Percentiles rank a stretch among this genome's conserved stretches.
phyloP scores from a whole-genome alignment of 2,888 invertebrate species.

The Hirtodrosophila confusa region DNA sequence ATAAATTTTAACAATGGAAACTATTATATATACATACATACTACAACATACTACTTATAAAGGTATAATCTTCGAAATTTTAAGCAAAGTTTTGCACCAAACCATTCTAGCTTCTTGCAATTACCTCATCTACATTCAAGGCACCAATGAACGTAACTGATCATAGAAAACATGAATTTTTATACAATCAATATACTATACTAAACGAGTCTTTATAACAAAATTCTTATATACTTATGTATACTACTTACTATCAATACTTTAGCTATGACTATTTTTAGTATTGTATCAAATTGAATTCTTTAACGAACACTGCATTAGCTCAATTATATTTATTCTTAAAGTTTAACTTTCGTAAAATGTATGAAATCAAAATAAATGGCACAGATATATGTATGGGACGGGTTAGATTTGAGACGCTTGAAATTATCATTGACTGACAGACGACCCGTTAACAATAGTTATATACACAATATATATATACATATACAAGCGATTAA shows the following conservation, averaged over 20 bases:
- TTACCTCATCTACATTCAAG: slow-evolving; percentile 75
- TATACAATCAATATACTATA: slow-evolving; percentile 30
- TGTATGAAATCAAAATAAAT: slow-evolving; percentile 14
- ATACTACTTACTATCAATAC: slow-evolving; percentile 8
- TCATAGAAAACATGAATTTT: slow-evolving; percentile 49
- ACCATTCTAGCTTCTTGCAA: slow-evolving; percentile 72
- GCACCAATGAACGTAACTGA: slow-evolving; percentile 65
- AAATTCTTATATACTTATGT: slow-evolving; percentile 6
- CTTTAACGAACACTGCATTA: slow-evolving; percentile 39
- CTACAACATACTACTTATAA: background rate
- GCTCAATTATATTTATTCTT: slow-evolving; percentile 32
- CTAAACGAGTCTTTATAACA: slow-evolving; percentile 6
- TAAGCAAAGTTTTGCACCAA: slow-evolving; percentile 57
- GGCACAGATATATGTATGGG: slow-evolving; percentile 13
- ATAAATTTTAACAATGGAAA: slow-evolving; percentile 29
- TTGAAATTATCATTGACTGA: slow-evolving; percentile 41
- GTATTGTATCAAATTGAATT: slow-evolving; percentile 18
- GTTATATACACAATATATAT: slow-evolving; percentile 12
- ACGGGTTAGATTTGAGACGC: slow-evolving; percentile 5
- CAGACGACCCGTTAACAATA: slow-evolving; percentile 25
- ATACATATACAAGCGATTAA: slow-evolving; percentile 33
- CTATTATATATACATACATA: slow-evolving; percentile 30
- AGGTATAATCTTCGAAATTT: slow-evolving; percentile 37
- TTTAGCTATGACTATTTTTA: slow-evolving; percentile 25
- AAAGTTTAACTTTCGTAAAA: slow-evolving; percentile 25